Evolutionary conservation across 2,888 invertebrate genomes (phyloP).

Genomic region (Drosophila affinis): DNA sequence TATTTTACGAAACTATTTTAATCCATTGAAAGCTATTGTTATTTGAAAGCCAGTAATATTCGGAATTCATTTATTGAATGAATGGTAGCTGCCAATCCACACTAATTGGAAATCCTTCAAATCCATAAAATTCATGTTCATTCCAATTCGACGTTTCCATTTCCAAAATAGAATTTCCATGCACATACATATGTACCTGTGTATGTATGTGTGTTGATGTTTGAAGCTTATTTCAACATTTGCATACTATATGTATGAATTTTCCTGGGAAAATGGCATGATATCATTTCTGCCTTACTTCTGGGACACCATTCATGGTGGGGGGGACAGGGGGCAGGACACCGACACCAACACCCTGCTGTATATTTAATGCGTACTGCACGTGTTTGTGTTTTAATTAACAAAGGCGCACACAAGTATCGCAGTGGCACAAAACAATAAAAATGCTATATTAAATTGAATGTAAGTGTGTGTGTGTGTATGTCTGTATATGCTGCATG

Average conservation of each 20-base stretch:
- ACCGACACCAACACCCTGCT: slow-evolving; percentile 39
- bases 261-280: slow-evolving; percentile 24
- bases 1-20: no score
- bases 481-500: slow-evolving; percentile 15
- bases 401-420: slow-evolving; percentile 56
- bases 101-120: not conserved
- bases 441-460: slow-evolving; percentile 72
- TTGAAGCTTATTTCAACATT: not conserved
- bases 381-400: slow-evolving; percentile 81
- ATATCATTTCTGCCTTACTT: slow-evolving; percentile 31
- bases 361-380: slow-evolving; percentile 71
- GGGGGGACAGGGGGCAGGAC: not conserved
- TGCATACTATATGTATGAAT: slow-evolving; percentile 15
- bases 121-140: not conserved
- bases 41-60: no score
- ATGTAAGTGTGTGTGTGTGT: slow-evolving; percentile 22
- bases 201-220: not conserved
- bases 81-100: not conserved
- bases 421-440: slow-evolving; percentile 67
- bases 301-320: slow-evolving; percentile 22
- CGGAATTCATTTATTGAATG: no score
- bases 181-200: no score
- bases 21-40: no score
- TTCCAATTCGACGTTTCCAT: not conserved
- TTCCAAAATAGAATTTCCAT: not conserved